Conservation (phyloP, 2,797 vertebrate species). For the Trachurus trachurus region DNA sequence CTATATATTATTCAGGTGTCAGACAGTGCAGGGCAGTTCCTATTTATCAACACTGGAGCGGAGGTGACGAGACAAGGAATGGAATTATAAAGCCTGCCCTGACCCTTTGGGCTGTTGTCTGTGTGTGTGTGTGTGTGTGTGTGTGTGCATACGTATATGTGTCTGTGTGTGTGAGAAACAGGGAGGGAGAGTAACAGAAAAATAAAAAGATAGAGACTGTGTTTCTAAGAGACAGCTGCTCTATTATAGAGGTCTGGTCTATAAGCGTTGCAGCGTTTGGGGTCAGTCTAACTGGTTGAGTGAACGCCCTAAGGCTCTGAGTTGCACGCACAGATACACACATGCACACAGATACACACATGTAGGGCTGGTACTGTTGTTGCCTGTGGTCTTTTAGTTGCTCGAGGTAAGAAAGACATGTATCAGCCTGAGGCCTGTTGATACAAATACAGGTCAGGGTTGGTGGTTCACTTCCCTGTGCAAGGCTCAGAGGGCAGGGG, state of each 20-base stretch:
- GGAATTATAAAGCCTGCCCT: conserved; percentile 40
- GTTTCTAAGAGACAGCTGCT: background rate
- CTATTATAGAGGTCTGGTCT: conserved; percentile 36
- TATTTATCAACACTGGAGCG: conserved; percentile 55
- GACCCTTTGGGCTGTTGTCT: conserved; percentile 26
- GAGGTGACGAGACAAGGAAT: conserved; percentile 49
- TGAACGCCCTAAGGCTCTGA: conserved; percentile 6
- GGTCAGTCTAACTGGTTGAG: conserved; percentile 35
- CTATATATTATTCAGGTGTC: conserved; percentile 59
- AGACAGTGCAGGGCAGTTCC: conserved; percentile 20
- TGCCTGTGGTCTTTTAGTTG: conserved; percentile 26
- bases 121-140: conserved; percentile 7
- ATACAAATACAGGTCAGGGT: background rate
- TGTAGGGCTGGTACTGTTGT: background rate
- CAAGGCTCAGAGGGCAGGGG: background rate
- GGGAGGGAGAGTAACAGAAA: background rate
- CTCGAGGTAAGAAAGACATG: conserved; percentile 7
- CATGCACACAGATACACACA: conserved; percentile 9
- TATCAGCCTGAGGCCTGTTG: conserved; percentile 9
- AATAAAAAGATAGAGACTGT: background rate
- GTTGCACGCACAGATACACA: conserved; percentile 19
- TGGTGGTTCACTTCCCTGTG: background rate
- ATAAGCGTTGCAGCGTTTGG: conserved; percentile 41
- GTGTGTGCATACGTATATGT: background rate
- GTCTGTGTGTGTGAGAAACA: background rate